Evolutionary conservation across 2,888 invertebrate genomes (phyloP), one percentile per base, ranked within the genome.

Genomic region (Spicauda simplicius): DNA sequence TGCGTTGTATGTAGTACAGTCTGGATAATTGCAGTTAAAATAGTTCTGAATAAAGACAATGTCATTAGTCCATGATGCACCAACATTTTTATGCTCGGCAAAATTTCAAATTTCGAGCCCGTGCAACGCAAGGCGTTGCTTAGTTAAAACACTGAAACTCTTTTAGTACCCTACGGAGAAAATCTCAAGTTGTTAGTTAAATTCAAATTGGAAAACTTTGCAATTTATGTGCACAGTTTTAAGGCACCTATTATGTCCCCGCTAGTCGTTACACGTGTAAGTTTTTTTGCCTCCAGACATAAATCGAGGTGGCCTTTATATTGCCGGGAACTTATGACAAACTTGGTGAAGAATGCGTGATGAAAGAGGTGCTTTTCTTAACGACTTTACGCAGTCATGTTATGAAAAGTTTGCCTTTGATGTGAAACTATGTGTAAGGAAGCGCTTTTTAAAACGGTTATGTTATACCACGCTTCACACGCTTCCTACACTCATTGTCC

Each of bases 131-230:
- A 37, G 69, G 63, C 68, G 37, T 62, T 72, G 74, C 77, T 85
- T 84, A 83, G 84, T 86, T 86, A 83, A 83, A 86, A 85, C 80
- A 84, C 82, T 37, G 12, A 81, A 75, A 87, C 83, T 80, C 56
- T 87, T 86, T 85, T 84, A 85, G 85, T 82, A 82, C 82, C 79
- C 82, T 80, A 74, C 78, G 76, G 84, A 85, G 86, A 87, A 87
- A 88, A 87, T 85, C 84, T 86, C 79, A 84, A 88, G 84, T 88
- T 87, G 87, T 88, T 87, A 89, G 89, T 88, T 88, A 90, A 89
- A 91, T 90, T 90, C 86, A 90, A 90, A 91, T 91, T 90, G 88
- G 87, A 84, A 87, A 91, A 91, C 85, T 91, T 91, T 84, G 80
- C 72, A 90, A 90, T 91, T 90, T 89, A 91, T 89, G 88, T 83